phyloP scores from a whole-genome alignment of 2,888 invertebrate genomes.

The Pristionchus japonicus region DNA sequence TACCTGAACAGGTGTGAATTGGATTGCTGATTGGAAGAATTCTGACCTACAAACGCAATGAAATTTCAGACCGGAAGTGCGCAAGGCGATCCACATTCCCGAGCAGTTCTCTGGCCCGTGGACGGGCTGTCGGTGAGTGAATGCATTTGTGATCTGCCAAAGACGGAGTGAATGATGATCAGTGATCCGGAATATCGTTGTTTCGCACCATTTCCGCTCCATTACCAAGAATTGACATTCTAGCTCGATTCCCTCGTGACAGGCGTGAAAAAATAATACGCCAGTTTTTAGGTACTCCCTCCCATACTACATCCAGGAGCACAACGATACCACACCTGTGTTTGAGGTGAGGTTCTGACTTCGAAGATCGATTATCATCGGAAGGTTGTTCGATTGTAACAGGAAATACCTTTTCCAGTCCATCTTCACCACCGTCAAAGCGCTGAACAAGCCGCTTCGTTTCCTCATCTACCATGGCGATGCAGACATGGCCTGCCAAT shows the following conservation, averaged over 20 bases:
- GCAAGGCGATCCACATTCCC: conserved; percentile 61
- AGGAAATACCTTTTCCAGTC: too few species aligned
- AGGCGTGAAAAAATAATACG: too few species aligned
- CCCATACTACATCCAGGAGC: conserved; percentile 56
- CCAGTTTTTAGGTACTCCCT: too few species aligned
- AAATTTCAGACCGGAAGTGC: conserved; percentile 50
- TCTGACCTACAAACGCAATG: not conserved
- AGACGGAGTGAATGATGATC: not conserved
- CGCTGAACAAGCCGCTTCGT: conserved; percentile 42
- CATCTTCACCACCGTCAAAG: not conserved
- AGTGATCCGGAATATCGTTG: too few species aligned
- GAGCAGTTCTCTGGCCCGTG: conserved; percentile 49
- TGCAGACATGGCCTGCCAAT: conserved; percentile 68
- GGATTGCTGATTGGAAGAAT: not conserved
- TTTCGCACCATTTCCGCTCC: too few species aligned
- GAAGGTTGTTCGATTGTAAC: too few species aligned
- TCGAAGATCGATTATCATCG: too few species aligned
- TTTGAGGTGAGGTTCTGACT: too few species aligned
- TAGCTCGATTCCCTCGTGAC: too few species aligned
- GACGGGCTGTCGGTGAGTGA: conserved; percentile 58
- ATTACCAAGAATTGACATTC: too few species aligned
- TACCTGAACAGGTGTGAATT: conserved; percentile 18
- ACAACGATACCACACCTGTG: conserved; percentile 67
- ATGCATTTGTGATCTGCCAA: not conserved
- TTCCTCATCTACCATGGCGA: conserved; percentile 71